Base-by-base conservation (phyloP, 1,140 invertebrate genomes). In the Zaprionus nigranus region DNA sequence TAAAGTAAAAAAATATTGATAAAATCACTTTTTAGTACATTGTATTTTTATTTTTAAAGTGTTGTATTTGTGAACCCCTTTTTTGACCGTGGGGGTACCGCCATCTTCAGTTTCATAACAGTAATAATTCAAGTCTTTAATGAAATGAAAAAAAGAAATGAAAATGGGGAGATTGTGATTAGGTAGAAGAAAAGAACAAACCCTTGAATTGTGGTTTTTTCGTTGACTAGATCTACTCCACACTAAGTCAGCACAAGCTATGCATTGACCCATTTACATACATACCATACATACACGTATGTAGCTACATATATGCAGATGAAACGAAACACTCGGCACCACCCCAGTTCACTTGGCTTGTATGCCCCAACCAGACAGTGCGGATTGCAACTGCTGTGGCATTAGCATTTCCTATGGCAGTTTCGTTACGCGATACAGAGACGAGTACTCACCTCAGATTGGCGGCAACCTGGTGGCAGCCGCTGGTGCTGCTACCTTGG, bases 221-320 rank as follows among this genome's bases (percentile, higher is more conserved):
- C 13, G 38, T 40, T 2, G 13, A 17, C n/a, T 43, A n/a, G 40
- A 46, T 46, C n/a, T 7, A 9, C 30, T 3, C 3, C 30, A 17
- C 1, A 2, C 36, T 38, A 38, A 5, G 1, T 5, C 1, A 13
- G 36, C 36, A 34, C 5, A 38, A 13, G 36, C 13, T 15, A 46
- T 46, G 40, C 40, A 46, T 9, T 46, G n/a, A 17, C 40, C 40
- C 40, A 46, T 46, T 46, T 46, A 46, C 40, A 46, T 46, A 46
- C 13, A 15, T 5, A 11, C 9, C 30, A 34, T 9, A 34, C 36
- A 38, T 17, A n/a, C n/a, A n/a, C n/a, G n/a, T n/a, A 46, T 46
- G n/a, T 15, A 40, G 15, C 9, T 34, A 34, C 9, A 9, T 30
- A 30, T 2, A 11, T 34, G 3, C 40, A 46, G n/a, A 17, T 46